Conservation (phyloP, 2,888 invertebrate species). For the Margaritifera margaritifera region DNA sequence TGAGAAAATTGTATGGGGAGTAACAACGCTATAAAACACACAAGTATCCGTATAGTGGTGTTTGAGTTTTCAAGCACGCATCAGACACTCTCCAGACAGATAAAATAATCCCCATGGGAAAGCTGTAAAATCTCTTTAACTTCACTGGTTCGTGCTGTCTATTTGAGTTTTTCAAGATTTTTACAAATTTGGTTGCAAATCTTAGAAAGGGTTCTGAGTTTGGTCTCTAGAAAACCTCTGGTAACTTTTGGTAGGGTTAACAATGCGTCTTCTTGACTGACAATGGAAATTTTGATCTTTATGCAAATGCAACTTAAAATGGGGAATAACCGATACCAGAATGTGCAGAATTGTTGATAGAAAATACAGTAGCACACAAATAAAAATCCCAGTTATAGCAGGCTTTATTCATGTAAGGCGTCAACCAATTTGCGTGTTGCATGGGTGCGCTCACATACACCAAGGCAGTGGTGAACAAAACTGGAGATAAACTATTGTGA, state of each 20-base stretch:
- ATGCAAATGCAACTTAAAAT: slow-evolving; percentile 27
- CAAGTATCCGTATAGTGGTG: slow-evolving; percentile 28
- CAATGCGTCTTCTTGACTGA: background rate
- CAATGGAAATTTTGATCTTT: slow-evolving; percentile 28
- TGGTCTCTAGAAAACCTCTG: slow-evolving; percentile 3
- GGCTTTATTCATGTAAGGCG: slow-evolving; percentile 20
- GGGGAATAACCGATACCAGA: slow-evolving; percentile 26
- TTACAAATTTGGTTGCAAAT: slow-evolving; percentile 7
- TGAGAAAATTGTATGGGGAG: slow-evolving; percentile 21
- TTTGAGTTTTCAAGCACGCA: slow-evolving; percentile 28
- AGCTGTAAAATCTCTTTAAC: slow-evolving; percentile 8
- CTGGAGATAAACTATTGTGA: slow-evolving; percentile 28
- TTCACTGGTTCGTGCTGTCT: slow-evolving; percentile 11
- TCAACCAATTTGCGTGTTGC: slow-evolving; percentile 20
- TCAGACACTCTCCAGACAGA: slow-evolving; percentile 18
- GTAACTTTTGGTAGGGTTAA: slow-evolving; percentile 3
- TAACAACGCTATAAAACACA: slow-evolving; percentile 24
- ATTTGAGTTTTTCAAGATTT: slow-evolving; percentile 12
- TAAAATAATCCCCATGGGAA: slow-evolving; percentile 32
- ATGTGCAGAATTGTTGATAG: slow-evolving; percentile 31
- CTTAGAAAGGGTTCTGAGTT: background rate
- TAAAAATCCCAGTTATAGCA: slow-evolving; percentile 20
- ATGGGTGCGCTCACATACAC: slow-evolving; percentile 20
- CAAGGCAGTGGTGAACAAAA: slow-evolving; percentile 21
- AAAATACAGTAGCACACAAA: slow-evolving; percentile 20